These are phyloP conservation scores for Cyphomyrus discorhynchus DNA, from an alignment of 2,113 vertebrate genomes.

Conservation along the genomic window DNA sequence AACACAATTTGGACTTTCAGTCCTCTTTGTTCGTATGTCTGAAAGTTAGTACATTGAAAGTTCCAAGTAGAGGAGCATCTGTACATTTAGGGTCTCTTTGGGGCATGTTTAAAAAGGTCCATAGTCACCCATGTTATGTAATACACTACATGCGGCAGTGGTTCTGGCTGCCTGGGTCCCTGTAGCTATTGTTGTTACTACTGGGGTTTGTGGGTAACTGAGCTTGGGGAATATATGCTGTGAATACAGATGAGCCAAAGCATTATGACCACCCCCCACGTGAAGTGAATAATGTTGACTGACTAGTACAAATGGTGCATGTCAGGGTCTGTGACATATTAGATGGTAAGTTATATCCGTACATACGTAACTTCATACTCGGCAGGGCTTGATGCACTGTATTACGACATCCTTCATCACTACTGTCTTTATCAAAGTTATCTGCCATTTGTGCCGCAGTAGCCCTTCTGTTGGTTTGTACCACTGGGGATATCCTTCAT, in stretches of 20 bases:
- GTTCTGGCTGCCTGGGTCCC: neutral
- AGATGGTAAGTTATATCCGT: neutral
- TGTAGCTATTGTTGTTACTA: neutral
- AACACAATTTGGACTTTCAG: no score
- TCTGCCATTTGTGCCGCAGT: neutral
- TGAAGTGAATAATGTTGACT: neutral
- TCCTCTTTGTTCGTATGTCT: no score
- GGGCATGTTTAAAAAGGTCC: neutral
- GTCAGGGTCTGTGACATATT: neutral
- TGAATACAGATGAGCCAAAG: neutral
- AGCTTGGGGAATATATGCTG: neutral
- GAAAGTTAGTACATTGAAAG: no score
- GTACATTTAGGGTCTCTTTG: neutral
- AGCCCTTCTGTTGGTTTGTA: neutral
- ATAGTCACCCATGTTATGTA: neutral
- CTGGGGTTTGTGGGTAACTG: neutral
- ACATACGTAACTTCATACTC: neutral
- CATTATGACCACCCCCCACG: neutral
- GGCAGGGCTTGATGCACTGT: neutral
- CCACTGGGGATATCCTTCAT: neutral
- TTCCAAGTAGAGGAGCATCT: no score
- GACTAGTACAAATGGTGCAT: neutral
- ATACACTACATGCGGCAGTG: neutral
- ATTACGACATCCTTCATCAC: neutral
- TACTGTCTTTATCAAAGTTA: neutral